These are phyloP conservation scores for Coronaproctus castanopsis DNA, from an alignment of 2,888 invertebrate genomes.

Conservation along the genomic window DNA sequence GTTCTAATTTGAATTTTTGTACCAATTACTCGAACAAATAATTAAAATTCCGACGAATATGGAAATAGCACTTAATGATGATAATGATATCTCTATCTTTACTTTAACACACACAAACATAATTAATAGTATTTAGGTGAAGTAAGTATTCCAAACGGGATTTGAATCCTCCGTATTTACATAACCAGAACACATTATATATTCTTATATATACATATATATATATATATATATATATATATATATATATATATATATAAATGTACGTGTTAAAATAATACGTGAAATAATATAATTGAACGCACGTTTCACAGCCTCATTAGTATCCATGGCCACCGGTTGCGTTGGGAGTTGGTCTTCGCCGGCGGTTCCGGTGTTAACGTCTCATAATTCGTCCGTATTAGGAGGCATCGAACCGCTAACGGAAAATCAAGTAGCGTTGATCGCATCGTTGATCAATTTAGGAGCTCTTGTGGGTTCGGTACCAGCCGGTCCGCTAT, in stretches of 20 bases:
- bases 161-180: no score
- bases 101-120: no score
- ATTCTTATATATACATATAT: not conserved
- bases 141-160: no score
- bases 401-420: slow-evolving; percentile 29
- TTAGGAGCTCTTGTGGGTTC: slow-evolving; percentile 52
- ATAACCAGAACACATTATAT: no score
- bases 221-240: not conserved
- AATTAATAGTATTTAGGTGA: no score
- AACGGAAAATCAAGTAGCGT: slow-evolving; percentile 38
- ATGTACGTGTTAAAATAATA: no score
- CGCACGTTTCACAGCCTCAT: slow-evolving; percentile 38
- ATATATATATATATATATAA: not conserved
- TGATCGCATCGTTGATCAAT: slow-evolving; percentile 51
- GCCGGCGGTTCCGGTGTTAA: slow-evolving; percentile 25
- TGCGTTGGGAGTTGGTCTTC: slow-evolving; percentile 33
- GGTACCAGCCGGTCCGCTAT: slow-evolving; percentile 42
- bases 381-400: slow-evolving; percentile 24
- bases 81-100: no score
- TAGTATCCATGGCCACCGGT: slow-evolving; percentile 30
- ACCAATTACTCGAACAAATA: no score
- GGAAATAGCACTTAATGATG: no score
- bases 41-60: no score
- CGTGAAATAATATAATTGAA: no score
- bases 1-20: no score